These are phyloP conservation scores for Eunapius fragilis DNA, from an alignment of 37 sponge, comb jelly and placozoan species.

Conservation along the genomic window DNA sequence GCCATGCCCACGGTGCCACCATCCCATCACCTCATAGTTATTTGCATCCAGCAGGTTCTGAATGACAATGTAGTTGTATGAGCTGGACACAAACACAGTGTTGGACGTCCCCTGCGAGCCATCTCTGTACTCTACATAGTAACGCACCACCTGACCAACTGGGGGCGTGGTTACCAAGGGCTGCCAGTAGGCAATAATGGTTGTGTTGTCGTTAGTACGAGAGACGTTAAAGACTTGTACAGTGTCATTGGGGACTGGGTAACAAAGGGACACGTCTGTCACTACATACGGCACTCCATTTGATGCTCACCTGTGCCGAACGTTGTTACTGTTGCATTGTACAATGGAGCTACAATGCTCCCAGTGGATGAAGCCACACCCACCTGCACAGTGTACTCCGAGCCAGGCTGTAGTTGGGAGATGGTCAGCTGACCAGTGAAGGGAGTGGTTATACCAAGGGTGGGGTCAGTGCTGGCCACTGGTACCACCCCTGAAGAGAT, in stretches of 20 bases:
- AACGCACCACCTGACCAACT: background rate
- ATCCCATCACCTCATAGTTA: constrained; percentile 10
- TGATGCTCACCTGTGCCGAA: no score
- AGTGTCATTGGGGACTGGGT: constrained; percentile 6
- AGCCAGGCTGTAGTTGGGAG: no score
- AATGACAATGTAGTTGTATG: constrained; percentile 3
- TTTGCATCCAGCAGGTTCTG: constrained; percentile 8
- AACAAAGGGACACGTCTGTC: background rate
- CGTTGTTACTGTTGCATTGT: no score
- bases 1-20: no score
- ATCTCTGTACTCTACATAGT: constrained; percentile 18
- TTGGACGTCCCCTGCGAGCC: background rate
- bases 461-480: no score
- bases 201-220: constrained; percentile 11
- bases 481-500: no score
- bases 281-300: background rate
- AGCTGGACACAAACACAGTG: background rate
- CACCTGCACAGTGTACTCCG: no score
- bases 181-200: constrained; percentile 5
- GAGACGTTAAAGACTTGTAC: background rate
- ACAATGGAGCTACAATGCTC: no score
- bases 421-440: no score
- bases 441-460: no score
- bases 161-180: constrained; percentile 4
- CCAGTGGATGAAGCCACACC: no score